Conservation (phyloP, 2,113 vertebrate species). For the Pavo muticus region DNA sequence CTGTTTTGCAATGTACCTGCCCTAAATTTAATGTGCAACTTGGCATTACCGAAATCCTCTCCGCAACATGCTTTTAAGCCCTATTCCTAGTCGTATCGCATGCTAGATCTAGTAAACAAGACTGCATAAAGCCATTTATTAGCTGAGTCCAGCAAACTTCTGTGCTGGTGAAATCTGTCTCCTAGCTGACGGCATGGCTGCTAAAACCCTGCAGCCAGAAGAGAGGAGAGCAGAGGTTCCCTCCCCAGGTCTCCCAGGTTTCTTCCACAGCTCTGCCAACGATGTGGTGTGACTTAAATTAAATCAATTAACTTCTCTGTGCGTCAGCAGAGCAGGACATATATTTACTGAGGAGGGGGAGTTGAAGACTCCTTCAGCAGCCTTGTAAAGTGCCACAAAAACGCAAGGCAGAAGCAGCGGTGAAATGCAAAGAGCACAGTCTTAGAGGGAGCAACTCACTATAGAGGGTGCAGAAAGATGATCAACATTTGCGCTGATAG, state of each 20-base stretch:
- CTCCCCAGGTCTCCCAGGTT: conserved; percentile 50
- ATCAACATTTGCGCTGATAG: background rate
- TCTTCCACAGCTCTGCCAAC: conserved; percentile 44
- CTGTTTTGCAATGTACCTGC: background rate
- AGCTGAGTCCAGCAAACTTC: background rate
- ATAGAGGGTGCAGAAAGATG: background rate
- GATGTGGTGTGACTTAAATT: conserved; percentile 26
- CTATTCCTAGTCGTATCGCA: background rate
- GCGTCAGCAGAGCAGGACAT: background rate
- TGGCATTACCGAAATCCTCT: background rate
- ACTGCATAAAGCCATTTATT: background rate
- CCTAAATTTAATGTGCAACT: background rate
- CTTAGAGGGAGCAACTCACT: background rate
- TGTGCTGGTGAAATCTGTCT: conserved; percentile 14
- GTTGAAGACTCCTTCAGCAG: background rate
- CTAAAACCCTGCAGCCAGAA: background rate
- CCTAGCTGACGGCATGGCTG: background rate
- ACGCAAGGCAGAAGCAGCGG: background rate
- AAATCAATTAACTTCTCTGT: background rate
- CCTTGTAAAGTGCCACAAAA: background rate
- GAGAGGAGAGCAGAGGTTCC: background rate
- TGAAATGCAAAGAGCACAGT: background rate
- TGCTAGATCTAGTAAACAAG: background rate
- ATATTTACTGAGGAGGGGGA: background rate
- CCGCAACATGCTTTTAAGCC: background rate